These are phyloP conservation scores for Mellivora capensis DNA, from an alignment of 2,113 vertebrate species.

Conservation along the genomic window DNA sequence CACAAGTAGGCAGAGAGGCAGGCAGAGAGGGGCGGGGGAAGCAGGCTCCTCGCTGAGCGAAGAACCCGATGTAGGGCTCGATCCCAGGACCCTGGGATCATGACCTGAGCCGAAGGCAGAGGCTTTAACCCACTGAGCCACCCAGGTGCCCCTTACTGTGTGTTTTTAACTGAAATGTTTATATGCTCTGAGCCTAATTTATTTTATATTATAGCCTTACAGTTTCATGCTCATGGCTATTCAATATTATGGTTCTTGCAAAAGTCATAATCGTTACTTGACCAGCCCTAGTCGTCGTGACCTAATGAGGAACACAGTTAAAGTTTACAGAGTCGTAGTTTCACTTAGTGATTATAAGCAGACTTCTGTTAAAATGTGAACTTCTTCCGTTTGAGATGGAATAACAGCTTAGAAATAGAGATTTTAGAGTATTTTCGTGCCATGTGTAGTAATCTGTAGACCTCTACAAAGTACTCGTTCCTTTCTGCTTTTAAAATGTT, in stretches of 20 bases:
- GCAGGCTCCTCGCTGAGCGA: too few relatives aligned
- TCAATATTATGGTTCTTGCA: neutral
- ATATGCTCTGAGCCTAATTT: neutral
- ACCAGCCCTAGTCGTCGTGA: neutral
- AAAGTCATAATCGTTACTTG: neutral
- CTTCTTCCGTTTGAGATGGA: neutral
- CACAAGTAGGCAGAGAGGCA: too few relatives aligned
- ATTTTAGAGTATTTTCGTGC: neutral
- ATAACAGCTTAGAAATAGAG: neutral
- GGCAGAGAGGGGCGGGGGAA: too few relatives aligned
- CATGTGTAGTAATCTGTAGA: rapidly evolving
- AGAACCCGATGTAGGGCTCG: too few relatives aligned
- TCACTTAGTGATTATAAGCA: neutral
- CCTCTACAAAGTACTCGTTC: neutral
- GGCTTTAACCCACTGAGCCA: too few relatives aligned
- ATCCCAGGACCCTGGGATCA: too few relatives aligned
- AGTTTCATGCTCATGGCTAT: neutral
- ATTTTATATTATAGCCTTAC: neutral
- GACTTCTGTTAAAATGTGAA: neutral
- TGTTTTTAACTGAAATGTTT: neutral
- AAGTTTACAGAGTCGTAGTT: neutral
- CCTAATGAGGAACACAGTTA: neutral
- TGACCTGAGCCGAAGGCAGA: too few relatives aligned
- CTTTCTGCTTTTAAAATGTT: neutral
- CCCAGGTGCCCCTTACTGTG: too few relatives aligned